Base-by-base conservation (phyloP, 1,140 invertebrate genomes). In the Carcinoscorpius rotundicauda region DNA sequence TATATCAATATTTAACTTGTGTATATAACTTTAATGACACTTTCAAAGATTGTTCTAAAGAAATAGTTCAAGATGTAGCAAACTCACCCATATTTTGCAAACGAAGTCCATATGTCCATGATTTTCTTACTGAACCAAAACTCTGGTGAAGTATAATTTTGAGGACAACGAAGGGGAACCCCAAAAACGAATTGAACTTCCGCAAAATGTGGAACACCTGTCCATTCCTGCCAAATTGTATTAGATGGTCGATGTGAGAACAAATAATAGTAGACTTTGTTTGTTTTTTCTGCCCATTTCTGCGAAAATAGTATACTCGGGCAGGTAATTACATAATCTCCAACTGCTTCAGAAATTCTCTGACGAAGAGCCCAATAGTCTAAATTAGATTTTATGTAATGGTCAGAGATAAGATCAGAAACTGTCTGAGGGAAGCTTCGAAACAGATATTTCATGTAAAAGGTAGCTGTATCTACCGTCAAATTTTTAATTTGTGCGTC, bases 131-230 rank as follows among this genome's bases (percentile, higher is more conserved):
- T 69, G 49, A 72, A 64, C 11, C 63, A 52, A 4, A 56, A 8
- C 10, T 70, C 69, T 61, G 67, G 56, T 3, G 58, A 11, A 5
- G 68, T 64, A 52, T 65, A 72, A 4, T n/a, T 52, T 6, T 10
- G 11, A 3, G 52, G 8, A 51, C 64, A 61, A 8, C 51, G 49
- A 6, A 70, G 55, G 4, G 71, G 71, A 5, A n/a, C 9, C 48
- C 65, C 68, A 48, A 71, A 71, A 4, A 69, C 64, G 29, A 61
- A 71, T n/a, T 59, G 68, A 4, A 71, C 62, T 49, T 71, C 71
- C 1, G 67, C 56, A 50, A 64, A 65, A 52, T 71, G 71, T 6
- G 66, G n/a, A 8, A 66, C 68, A 3, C 71, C 69, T 5, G 64
- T 0, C 68, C 68, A 69, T 48, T 57, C 64, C 6, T 52, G 10